phyloP scores from a whole-genome alignment of 1,140 invertebrate genomes.

The Trichonephila inaurata region DNA sequence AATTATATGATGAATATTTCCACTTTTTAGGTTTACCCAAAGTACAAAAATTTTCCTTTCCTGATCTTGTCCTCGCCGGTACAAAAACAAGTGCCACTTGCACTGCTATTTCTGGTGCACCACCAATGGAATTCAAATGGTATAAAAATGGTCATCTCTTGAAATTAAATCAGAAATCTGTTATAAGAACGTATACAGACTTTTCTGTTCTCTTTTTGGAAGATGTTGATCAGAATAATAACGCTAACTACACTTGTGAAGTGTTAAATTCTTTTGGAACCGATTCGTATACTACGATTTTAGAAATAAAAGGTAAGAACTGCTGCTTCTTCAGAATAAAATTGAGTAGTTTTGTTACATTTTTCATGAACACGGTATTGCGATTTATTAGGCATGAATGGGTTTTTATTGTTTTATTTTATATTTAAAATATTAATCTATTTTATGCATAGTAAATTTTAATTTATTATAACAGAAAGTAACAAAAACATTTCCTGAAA shows the following conservation, averaged over 20 bases:
- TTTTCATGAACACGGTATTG: too few species aligned
- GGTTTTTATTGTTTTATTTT: too few species aligned
- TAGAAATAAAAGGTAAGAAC: constrained; percentile 87
- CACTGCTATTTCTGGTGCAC: constrained; percentile 63
- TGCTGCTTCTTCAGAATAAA: neutral
- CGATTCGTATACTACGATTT: constrained; percentile 84
- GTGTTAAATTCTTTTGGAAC: constrained; percentile 86
- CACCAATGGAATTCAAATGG: constrained; percentile 74
- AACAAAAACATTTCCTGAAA: too few species aligned
- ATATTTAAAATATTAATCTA: too few species aligned
- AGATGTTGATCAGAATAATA: constrained; percentile 40
- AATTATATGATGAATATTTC: neutral
- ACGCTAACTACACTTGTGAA: constrained; percentile 80
- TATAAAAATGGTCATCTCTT: constrained; percentile 60
- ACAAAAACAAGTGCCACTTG: constrained; percentile 71
- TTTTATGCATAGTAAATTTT: too few species aligned
- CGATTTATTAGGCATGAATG: too few species aligned
- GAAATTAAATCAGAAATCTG: constrained; percentile 29
- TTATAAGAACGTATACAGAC: constrained; percentile 23
- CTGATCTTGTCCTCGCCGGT: constrained; percentile 53
- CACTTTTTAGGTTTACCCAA: neutral
- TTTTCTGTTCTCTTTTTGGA: constrained; percentile 74
- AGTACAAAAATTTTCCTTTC: constrained; percentile 65
- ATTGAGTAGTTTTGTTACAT: too few species aligned
- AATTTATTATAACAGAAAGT: too few species aligned